Percentiles rank a stretch among this genome's conserved stretches.
Evolutionary conservation across 2,888 invertebrate species (phyloP).

Genomic region (Phragmatobia fuliginosa): DNA sequence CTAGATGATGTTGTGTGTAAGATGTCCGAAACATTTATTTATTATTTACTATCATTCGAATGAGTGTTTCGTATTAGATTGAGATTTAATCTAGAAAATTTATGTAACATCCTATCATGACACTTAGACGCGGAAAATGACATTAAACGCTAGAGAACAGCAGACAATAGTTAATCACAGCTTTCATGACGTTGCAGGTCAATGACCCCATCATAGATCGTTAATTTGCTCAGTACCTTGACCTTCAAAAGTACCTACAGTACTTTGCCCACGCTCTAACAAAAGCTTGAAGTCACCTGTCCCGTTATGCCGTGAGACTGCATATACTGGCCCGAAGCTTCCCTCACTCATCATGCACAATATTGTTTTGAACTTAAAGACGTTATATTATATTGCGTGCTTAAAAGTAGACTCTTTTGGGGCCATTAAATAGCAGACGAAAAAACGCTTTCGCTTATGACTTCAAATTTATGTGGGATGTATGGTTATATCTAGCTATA

Average conservation of each 20-base stretch:
- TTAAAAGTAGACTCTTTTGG: slow-evolving; percentile 29
- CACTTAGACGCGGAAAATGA: neutral
- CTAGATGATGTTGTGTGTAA: no score
- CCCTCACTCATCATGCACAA: slow-evolving; percentile 33
- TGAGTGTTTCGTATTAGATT: no score
- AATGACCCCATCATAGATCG: neutral
- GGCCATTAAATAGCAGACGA: slow-evolving; percentile 26
- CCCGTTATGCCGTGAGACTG: slow-evolving; percentile 45
- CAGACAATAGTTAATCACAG: neutral
- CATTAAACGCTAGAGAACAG: neutral
- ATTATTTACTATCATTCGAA: no score
- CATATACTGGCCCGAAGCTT: slow-evolving; percentile 29
- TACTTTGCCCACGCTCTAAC: slow-evolving; percentile 1
- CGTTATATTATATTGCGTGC: slow-evolving; percentile 25
- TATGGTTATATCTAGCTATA: no score
- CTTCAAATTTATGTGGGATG: no score
- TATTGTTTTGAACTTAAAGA: slow-evolving; percentile 42
- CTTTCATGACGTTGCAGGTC: neutral
- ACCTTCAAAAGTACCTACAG: neutral
- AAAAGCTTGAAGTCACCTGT: slow-evolving; percentile 10
- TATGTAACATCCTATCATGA: neutral
- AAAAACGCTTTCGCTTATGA: slow-evolving; percentile 7
- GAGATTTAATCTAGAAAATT: no score
- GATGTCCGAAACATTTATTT: no score
- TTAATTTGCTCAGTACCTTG: neutral